Base-by-base conservation (phyloP, 2,888 invertebrate species). In the Drosophila hawaiiensis region DNA sequence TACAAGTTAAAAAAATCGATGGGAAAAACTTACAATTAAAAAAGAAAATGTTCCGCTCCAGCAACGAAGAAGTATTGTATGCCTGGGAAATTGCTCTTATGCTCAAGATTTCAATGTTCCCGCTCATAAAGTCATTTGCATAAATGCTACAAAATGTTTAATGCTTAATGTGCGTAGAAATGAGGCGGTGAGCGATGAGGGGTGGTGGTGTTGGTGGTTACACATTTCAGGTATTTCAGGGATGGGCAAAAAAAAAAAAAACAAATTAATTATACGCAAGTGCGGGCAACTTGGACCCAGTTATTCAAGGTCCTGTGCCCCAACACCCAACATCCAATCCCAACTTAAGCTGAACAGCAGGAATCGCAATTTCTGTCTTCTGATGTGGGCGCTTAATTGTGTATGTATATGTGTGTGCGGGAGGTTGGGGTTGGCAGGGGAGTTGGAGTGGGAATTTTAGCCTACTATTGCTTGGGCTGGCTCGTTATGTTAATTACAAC, bases 401-500 rank as follows among this genome's bases (percentile, higher is more conserved):
- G 4, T 35, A 28, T 33, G n/a, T 59, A 25, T 53, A 47, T 68
- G 25, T 61, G 29, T 29, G 31, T 31, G 9, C 3, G 9, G 1
- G 1, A 0, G n/a, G 10, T 10, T 2, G 39, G 39, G 4, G 1
- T 4, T 5, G 22, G 31, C 9, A 2, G 12, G 22, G 5, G 28
- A 54, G 50, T 19, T n/a, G 50, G 62, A 41, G 72, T 69, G 70
- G 65, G 65, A 76, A 78, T 65, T 75, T 71, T 76, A 71, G 81
- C 76, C 82, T 83, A 76, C 88, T 85, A 90, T 85, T 88, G 85
- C 88, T 75, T 82, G 84, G 84, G 88, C 67, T 82, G 80, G 67
- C 85, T 85, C 90, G 89, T 90, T 85, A 82, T 83, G 82, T 89
- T 91, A 91, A 89, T 91, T 91, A 85, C 90, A 91, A 82, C 86